These are phyloP conservation scores for Plusia festucae DNA, from an alignment of 2,888 invertebrate genomes.

Conservation along the genomic window DNA sequence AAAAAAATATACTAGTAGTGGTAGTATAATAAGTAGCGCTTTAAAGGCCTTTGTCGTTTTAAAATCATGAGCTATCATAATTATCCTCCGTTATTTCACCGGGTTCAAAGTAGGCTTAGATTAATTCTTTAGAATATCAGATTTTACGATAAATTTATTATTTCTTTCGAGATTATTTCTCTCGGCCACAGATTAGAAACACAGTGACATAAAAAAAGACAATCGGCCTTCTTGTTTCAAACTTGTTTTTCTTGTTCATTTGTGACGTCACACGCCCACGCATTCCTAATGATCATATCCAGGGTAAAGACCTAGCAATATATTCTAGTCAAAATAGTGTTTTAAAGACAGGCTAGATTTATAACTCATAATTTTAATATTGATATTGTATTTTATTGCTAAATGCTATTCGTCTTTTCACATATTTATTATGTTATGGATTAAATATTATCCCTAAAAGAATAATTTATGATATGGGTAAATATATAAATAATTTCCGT, in stretches of 20 bases:
- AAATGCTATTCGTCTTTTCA: not conserved
- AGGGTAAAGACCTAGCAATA: constrained; percentile 40
- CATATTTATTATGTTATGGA: not conserved
- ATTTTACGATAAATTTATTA: no score
- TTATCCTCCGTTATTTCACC: not conserved
- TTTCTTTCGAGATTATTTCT: no score
- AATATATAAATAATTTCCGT: no score
- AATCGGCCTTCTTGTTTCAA: constrained; percentile 30
- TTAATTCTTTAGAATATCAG: not conserved
- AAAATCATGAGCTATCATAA: no score
- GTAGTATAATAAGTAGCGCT: no score
- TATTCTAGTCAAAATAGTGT: constrained; percentile 16
- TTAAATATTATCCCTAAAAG: not conserved
- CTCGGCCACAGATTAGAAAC: not conserved
- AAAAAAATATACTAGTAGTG: no score
- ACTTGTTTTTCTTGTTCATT: constrained; percentile 46
- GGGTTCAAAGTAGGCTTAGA: not conserved
- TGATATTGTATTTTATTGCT: not conserved
- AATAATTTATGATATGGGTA: not conserved
- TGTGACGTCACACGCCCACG: constrained; percentile 56
- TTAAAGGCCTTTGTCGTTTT: no score
- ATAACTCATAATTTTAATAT: not conserved
- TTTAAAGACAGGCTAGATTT: constrained; percentile 1
- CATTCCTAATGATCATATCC: constrained; percentile 43
- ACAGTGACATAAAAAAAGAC: constrained; percentile 36